These are phyloP conservation scores for Chitala chitala DNA, from an alignment of 2,113 vertebrate species.

Conservation along the genomic window DNA sequence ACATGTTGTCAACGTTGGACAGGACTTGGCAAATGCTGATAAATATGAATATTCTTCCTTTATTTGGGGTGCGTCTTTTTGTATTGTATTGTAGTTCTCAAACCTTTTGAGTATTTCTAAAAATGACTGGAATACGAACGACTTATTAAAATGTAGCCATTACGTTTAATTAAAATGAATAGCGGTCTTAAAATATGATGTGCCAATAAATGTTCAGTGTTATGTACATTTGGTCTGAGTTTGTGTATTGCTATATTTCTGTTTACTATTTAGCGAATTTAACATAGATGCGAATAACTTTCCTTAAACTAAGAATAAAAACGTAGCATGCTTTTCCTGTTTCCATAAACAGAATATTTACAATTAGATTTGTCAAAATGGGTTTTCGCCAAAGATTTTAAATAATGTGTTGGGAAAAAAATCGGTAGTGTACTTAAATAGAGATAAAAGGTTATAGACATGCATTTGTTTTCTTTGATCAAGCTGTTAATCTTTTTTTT, in stretches of 20 bases:
- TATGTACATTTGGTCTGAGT: conserved; percentile 6
- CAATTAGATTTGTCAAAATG: no score
- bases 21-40: background rate
- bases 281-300: no score
- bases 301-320: background rate
- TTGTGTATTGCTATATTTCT: background rate
- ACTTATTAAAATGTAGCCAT: no score
- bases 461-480: conserved; percentile 4
- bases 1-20: background rate
- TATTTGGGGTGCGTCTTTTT: conserved; percentile 19
- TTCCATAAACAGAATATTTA: background rate
- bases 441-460: conserved; percentile 9
- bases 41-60: background rate
- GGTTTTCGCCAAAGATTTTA: background rate
- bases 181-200: conserved; percentile 48
- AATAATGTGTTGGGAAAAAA: background rate
- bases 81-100: background rate
- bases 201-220: conserved; percentile 49
- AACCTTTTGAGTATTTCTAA: background rate
- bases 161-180: conserved; percentile 25
- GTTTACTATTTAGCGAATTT: no score
- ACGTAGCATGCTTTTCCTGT: no score
- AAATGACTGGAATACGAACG: background rate
- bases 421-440: conserved; percentile 2
- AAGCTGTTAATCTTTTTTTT: no score